Base-by-base conservation (phyloP, 2,113 vertebrate species). In the Ophiodon elongatus region DNA sequence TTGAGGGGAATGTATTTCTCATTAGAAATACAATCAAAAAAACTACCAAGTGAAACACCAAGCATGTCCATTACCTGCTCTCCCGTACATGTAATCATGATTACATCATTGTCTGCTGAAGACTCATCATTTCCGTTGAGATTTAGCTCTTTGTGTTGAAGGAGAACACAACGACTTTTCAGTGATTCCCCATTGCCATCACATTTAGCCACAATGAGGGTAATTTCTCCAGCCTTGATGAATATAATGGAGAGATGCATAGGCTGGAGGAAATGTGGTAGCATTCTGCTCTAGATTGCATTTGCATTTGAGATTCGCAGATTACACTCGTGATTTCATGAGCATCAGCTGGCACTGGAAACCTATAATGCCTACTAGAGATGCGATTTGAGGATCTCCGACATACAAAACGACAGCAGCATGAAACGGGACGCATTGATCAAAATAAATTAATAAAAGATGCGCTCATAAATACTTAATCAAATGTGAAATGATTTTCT, bases 371-470 rank as follows among this genome's bases (percentile, higher is more conserved):
- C 56, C 65, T n/a, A 39, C 63, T 19, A 14, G 39, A 62, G 77
- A 81, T 70, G 69, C 8, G n/a, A 62, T 76, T 59, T 76, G 73
- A 85, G 65, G 67, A 79, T 86, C 76, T 74, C 31, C 2, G 14
- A 74, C 70, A 70, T 43, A 47, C 57, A 82, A 80, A 81, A 66
- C 27, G 70, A 79, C 67, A 77, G 75, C 80, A 6, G 74, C 82
- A 65, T 59, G 67, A 82, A 84, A 80, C 1, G 11, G 19, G 43
- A 57, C 8, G 27, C 70, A 39, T 56, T 94, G 84, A 92, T 91
- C 72, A 77, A 88, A 85, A 92, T 82, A 81, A 87, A 89, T 79
- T 88, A 90, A 90, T 83, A 89, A 91, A 72, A 70, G n/a, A 59
- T 71, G 65, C 57, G 1, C 73, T 88, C 82, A 85, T 91, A 83